Evolutionary conservation across 2,888 invertebrate genomes (phyloP).

Genomic region (Mactromeris polynyma): DNA sequence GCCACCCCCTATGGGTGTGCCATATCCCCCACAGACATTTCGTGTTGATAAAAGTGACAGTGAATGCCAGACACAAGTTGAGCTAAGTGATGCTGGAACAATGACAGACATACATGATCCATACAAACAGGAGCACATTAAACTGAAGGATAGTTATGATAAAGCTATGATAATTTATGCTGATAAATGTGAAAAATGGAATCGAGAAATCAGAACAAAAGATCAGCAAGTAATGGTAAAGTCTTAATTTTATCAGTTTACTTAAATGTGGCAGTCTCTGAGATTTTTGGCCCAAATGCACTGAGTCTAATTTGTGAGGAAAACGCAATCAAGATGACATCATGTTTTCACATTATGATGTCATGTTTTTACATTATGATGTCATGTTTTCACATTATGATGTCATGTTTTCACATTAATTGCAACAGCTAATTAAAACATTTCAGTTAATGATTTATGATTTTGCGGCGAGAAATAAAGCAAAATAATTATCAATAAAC

Average conservation of each 20-base stretch:
- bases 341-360: no score
- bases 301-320: no score
- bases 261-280: no score
- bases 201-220: conserved; percentile 48
- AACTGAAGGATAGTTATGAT: conserved; percentile 60
- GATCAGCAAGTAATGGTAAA: conserved; percentile 63
- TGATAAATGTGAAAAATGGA: conserved; percentile 54
- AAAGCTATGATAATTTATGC: conserved; percentile 25
- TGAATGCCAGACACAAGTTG: conserved; percentile 50
- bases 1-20: conserved; percentile 35
- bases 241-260: neutral
- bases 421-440: no score
- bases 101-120: conserved; percentile 73
- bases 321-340: no score
- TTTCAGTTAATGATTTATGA: no score
- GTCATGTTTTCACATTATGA: no score
- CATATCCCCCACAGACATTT: conserved; percentile 29
- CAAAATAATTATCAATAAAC: no score
- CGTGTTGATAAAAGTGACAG: conserved; percentile 49
- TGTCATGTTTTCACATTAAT: no score
- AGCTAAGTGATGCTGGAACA: conserved; percentile 33
- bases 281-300: no score
- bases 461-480: no score
- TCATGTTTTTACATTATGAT: no score
- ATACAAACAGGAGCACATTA: conserved; percentile 54